These are phyloP conservation scores for Xiphophorus hellerii DNA, from an alignment of 2,113 vertebrate species.

Conservation along the genomic window DNA sequence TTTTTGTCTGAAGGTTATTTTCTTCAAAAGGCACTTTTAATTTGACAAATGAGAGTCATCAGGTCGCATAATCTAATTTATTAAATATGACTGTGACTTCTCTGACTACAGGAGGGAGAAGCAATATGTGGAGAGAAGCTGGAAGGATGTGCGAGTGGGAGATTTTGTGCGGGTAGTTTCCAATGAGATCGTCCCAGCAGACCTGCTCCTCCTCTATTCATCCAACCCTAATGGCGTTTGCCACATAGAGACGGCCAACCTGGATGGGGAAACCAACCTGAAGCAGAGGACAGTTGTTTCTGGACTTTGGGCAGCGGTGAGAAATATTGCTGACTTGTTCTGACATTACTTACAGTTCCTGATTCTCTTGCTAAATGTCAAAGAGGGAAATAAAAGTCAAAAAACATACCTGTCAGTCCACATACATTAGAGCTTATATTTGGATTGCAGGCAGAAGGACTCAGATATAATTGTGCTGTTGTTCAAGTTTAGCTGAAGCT, in stretches of 20 bases:
- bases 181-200: constrained; percentile 92
- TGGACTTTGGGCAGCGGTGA: constrained; percentile 66
- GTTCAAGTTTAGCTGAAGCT: constrained; percentile 22
- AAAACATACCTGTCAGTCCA: constrained; percentile 12
- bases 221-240: constrained; percentile 88
- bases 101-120: constrained; percentile 77
- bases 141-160: constrained; percentile 92
- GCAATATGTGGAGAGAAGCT: constrained; percentile 81
- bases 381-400: background rate
- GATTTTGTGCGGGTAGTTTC: constrained; percentile 90
- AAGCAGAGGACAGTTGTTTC: constrained; percentile 84
- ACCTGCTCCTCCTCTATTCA: constrained; percentile 89
- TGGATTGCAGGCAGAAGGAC: background rate
- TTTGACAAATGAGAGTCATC: too few species aligned
- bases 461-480: background rate
- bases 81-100: background rate
- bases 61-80: too few species aligned
- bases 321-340: constrained; percentile 15
- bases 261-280: constrained; percentile 95
- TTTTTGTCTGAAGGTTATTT: too few species aligned
- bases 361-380: background rate
- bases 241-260: constrained; percentile 89
- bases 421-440: background rate
- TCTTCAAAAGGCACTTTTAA: too few species aligned
- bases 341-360: background rate